Percentiles rank a stretch among this genome's conserved stretches.
These are phyloP conservation scores for Portunus trituberculatus DNA, from an alignment of 1,140 invertebrate genomes.

Conservation along the genomic window DNA sequence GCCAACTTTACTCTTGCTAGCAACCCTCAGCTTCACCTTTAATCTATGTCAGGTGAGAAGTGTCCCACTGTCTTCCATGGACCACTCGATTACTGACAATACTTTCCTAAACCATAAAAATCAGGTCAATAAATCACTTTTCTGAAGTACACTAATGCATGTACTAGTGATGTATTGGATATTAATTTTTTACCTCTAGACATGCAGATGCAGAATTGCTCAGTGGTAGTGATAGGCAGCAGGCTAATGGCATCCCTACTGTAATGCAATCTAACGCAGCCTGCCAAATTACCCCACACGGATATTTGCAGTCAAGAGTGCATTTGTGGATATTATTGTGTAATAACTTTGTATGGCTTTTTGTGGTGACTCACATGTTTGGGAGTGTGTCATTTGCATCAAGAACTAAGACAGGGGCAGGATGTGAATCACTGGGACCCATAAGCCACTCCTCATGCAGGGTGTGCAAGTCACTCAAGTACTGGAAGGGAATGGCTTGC, in stretches of 20 bases:
- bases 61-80: not conserved
- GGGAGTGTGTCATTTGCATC: slow-evolving; percentile 62
- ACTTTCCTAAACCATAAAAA: not conserved
- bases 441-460: slow-evolving; percentile 77
- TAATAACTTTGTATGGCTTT: not conserved
- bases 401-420: slow-evolving; percentile 60
- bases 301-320: too few relatives aligned
- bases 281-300: too few relatives aligned
- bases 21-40: slow-evolving; percentile 39
- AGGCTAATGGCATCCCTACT: too few relatives aligned
- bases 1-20: slow-evolving; percentile 10
- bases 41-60: slow-evolving; percentile 58
- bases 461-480: slow-evolving; percentile 73
- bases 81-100: slow-evolving; percentile 55
- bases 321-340: not conserved
- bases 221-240: too few relatives aligned
- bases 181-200: too few relatives aligned
- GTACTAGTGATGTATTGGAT: too few relatives aligned
- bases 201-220: too few relatives aligned
- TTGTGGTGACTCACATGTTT: slow-evolving; percentile 48
- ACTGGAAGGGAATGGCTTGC: slow-evolving; percentile 74
- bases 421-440: slow-evolving; percentile 39
- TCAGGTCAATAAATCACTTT: too few relatives aligned
- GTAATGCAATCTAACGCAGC: too few relatives aligned
- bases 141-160: too few relatives aligned